Evolutionary conservation across 2,888 invertebrate genomes (phyloP), one percentile per base, ranked within the genome.

Genomic region (Anthrax anthrax): DNA sequence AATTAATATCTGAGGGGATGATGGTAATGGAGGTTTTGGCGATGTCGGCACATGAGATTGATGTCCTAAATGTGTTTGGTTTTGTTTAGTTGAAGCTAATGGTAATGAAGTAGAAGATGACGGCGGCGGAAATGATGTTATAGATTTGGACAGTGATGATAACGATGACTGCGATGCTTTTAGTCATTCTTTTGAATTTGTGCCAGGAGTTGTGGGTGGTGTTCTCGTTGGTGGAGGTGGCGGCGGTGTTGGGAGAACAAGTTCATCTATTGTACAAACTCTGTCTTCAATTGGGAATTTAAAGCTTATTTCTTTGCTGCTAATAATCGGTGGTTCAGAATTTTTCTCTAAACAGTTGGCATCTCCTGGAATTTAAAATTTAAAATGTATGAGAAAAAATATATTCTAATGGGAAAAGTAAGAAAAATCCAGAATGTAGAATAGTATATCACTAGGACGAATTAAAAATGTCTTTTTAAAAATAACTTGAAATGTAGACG

Each of bases 261-360:
- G 55, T 48, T 68, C 69, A 57, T 67, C 68, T 56, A 68, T 65
- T 48, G 67, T 69, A 51, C 68, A 69, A 41, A 68, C 67, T 42
- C 65, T 63, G 56, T 65, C 66, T 50, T 67, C 65, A 47, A 74
- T 65, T 34, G 75, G 74, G 62, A 76, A 75, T 60, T 74, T 74
- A 58, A 76, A 75, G 63, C 71, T 75, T 53, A 76, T 73, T 59
- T 76, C 75, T 48, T 64, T 67, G 51, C 58, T 59, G 42, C 44
- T 53, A 50, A 56, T 55, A 34, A 52, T 51, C 17, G 47, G 47
- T 13, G 39, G 17, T 38, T 42, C 41, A 41, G 42, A 19, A n/a
- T 27, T 27, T 34, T 46, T 46, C 19, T 42, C 46, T 19, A 46
- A 19, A 23, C 42, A 46, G 37, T 34, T 42, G 34, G 10, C 38